Evolutionary conservation across 2,888 invertebrate genomes (phyloP).

Genomic region (Mycalesis mineus): DNA sequence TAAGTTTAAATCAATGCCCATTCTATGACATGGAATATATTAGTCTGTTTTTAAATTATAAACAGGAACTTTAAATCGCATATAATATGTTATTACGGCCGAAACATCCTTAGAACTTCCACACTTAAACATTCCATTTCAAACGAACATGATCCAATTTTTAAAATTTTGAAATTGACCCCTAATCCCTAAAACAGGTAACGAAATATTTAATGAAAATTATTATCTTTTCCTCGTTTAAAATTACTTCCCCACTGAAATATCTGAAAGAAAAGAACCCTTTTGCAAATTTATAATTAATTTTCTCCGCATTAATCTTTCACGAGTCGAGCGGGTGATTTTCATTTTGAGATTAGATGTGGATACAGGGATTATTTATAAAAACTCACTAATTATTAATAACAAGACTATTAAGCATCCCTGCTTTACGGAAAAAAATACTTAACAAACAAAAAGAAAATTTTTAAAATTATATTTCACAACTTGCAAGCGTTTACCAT

Average conservation of each 20-base stretch:
- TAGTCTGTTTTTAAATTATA: too few relatives aligned
- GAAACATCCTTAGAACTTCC: too few relatives aligned
- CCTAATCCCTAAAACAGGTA: background rate
- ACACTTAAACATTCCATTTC: background rate
- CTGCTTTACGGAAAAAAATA: too few relatives aligned
- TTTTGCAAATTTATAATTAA: background rate
- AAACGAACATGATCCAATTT: background rate
- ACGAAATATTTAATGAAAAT: background rate
- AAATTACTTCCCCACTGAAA: background rate
- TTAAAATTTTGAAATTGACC: background rate
- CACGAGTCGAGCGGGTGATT: background rate
- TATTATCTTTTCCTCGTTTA: background rate
- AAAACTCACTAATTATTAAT: too few relatives aligned
- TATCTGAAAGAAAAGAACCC: background rate
- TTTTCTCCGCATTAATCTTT: background rate
- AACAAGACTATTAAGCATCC: too few relatives aligned
- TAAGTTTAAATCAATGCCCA: too few relatives aligned
- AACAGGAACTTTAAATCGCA: too few relatives aligned
- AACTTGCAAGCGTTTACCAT: too few relatives aligned
- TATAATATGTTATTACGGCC: too few relatives aligned
- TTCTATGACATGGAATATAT: too few relatives aligned
- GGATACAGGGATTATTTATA: background rate
- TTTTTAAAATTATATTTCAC: too few relatives aligned
- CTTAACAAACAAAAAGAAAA: too few relatives aligned
- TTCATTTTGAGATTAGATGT: background rate